A percentile compares a stretch with the other conserved stretches of the same genome.
Evolutionary conservation across 2,113 vertebrate genomes (phyloP).

Genomic region (Muntiacus muntjak): DNA sequence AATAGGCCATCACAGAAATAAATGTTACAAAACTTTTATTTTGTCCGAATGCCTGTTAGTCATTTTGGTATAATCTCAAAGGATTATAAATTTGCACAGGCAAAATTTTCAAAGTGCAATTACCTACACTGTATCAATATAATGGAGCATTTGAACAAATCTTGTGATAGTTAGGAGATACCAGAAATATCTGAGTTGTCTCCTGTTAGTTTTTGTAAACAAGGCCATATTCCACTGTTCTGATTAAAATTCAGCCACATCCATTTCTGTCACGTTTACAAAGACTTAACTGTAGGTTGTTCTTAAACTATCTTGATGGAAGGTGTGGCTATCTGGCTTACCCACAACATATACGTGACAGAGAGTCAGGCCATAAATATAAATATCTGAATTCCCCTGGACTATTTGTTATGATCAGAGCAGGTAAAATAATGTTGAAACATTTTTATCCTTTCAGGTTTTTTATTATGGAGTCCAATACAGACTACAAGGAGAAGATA

Average conservation of each 20-base stretch:
- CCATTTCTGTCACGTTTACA: neutral
- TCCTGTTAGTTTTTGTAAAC: neutral
- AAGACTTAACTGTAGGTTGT: neutral
- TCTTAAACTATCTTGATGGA: neutral
- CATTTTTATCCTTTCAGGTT: neutral
- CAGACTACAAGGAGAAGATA: slow-evolving; percentile 4
- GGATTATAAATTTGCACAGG: neutral
- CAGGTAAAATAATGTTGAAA: slow-evolving; percentile 15
- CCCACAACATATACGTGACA: neutral
- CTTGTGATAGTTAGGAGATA: neutral
- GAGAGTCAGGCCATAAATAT: neutral
- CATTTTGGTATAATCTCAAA: neutral
- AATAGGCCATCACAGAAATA: neutral
- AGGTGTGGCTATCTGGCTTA: neutral
- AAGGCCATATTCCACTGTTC: neutral
- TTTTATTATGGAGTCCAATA: slow-evolving; percentile 24
- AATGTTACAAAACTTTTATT: neutral
- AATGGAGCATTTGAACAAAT: neutral
- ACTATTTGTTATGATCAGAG: neutral
- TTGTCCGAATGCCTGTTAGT: neutral
- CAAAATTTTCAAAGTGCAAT: neutral
- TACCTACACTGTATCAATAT: neutral
- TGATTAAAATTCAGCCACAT: neutral
- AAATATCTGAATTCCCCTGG: neutral
- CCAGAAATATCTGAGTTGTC: neutral